Conservation (phyloP, 2,113 vertebrate species). For the Chaetura pelagica region DNA sequence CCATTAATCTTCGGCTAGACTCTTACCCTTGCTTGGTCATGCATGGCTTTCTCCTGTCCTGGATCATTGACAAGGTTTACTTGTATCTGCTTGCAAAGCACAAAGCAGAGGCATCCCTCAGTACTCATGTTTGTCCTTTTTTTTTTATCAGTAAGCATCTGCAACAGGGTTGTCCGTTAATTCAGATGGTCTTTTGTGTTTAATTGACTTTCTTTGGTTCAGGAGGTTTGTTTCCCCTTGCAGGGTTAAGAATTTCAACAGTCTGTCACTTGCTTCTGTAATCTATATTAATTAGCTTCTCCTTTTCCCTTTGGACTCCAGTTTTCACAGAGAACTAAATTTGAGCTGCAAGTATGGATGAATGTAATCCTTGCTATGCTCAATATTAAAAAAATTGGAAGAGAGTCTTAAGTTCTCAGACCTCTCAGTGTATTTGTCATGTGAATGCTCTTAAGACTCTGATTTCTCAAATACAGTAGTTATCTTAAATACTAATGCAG, state of each 20-base stretch:
- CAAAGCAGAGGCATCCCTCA: background rate
- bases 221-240: background rate
- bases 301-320: background rate
- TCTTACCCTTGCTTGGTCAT: background rate
- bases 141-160: background rate
- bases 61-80: background rate
- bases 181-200: background rate
- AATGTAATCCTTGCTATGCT: background rate
- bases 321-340: conserved; percentile 3
- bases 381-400: background rate
- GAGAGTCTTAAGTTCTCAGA: background rate
- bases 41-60: background rate
- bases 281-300: conserved; percentile 16
- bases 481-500: background rate
- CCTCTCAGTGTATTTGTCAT: background rate
- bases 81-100: background rate
- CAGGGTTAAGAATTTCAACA: background rate
- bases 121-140: background rate
- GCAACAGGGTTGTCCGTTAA: background rate
- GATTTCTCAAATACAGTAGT: background rate
- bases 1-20: background rate
- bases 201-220: conserved; percentile 4
- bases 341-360: background rate
- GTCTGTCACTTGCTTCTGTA: background rate
- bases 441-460: background rate